phyloP scores from a whole-genome alignment of 53 echinoderm and acorn worm genomes.

The Holothuria leucospilota region DNA sequence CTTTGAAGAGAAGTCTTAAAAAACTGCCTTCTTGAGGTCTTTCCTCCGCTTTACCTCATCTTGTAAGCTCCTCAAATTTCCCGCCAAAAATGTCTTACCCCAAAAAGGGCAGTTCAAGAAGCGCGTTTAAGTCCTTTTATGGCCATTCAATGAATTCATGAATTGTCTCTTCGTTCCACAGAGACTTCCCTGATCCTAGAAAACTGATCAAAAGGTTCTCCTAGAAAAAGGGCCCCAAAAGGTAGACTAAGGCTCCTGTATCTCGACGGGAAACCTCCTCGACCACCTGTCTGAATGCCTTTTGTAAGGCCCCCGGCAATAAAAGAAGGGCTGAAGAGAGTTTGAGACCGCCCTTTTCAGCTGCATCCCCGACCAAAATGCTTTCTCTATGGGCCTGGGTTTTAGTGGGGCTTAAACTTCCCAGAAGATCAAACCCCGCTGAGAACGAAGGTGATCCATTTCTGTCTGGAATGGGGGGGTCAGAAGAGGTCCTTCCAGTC shows the following conservation, averaged over 20 bases:
- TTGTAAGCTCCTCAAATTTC: slow-evolving; percentile 3
- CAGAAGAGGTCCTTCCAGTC: background rate
- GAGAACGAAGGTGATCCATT: background rate
- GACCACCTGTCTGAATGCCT: background rate
- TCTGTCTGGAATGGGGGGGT: slow-evolving; percentile 1
- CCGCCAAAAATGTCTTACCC: background rate
- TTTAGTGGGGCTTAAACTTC: background rate
- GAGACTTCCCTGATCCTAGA: background rate
- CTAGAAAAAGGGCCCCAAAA: background rate
- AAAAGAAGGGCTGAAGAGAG: slow-evolving; percentile 15
- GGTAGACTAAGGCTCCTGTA: background rate
- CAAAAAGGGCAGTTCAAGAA: too few relatives aligned
- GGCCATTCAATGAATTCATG: too few relatives aligned
- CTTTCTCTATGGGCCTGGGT: background rate
- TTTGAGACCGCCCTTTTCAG: background rate
- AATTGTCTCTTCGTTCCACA: too few relatives aligned
- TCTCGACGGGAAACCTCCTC: slow-evolving; percentile 15
- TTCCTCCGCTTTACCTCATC: background rate
- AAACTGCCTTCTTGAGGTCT: too few relatives aligned
- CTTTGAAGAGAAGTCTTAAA: background rate
- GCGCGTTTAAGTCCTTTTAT: too few relatives aligned
- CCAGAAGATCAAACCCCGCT: background rate
- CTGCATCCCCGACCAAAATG: background rate
- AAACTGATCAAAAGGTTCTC: slow-evolving; percentile 14
- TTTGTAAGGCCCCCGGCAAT: background rate